Percentiles rank a stretch among this genome's conserved stretches.
These are phyloP conservation scores for Acrossocheilus wenchowensis DNA, from an alignment of 2,797 vertebrate species.

Conservation along the genomic window DNA sequence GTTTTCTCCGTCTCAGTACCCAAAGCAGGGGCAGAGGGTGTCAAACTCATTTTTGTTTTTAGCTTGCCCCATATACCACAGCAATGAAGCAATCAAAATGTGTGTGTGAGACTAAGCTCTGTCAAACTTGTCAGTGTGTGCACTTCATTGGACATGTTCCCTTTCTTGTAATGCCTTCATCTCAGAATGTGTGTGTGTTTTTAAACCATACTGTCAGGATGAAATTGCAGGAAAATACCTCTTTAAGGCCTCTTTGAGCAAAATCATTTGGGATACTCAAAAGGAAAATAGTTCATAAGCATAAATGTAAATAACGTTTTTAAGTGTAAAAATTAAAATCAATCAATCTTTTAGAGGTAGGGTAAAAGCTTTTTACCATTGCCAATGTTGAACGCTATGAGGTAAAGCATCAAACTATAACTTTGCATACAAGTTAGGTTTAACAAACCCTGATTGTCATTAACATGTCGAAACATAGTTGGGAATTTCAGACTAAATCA, in stretches of 20 bases:
- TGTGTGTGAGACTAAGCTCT: constrained; percentile 22
- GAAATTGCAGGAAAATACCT: constrained; percentile 10
- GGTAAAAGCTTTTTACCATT: background rate
- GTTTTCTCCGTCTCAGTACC: constrained; percentile 21
- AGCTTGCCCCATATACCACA: constrained; percentile 52
- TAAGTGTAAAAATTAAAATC: background rate
- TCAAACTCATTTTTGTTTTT: constrained; percentile 63
- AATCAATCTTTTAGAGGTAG: background rate
- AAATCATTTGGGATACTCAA: background rate
- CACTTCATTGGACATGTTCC: background rate
- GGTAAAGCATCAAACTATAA: background rate
- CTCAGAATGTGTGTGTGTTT: constrained; percentile 34
- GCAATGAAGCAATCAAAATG: constrained; percentile 57
- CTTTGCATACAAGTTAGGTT: background rate
- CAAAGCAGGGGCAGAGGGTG: constrained; percentile 47
- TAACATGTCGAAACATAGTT: background rate
- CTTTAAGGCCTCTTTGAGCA: background rate
- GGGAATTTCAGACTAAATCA: background rate
- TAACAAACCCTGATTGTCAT: background rate
- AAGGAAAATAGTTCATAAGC: background rate
- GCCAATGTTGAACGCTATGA: background rate
- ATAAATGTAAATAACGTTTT: background rate
- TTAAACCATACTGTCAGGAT: background rate
- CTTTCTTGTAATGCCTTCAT: constrained; percentile 29
- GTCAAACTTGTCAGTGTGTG: constrained; percentile 11